phyloP scores from a whole-genome alignment of 2,888 invertebrate species.

The Drosophila testacea region DNA sequence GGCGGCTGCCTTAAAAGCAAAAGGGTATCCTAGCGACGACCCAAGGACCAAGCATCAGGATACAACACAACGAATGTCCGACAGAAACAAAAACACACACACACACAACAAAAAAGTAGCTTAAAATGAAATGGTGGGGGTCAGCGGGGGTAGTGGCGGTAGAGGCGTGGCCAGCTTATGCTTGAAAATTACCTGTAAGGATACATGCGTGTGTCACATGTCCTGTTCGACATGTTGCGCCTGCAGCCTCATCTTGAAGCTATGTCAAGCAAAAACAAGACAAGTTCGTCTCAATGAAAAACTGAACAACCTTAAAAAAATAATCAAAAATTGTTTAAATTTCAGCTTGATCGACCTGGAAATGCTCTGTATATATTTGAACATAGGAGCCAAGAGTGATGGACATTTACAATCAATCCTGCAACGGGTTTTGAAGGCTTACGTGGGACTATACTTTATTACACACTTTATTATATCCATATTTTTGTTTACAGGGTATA shows the following conservation, averaged over 20 bases:
- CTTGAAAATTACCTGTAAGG: slow-evolving; percentile 38
- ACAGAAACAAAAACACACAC: slow-evolving; percentile 14
- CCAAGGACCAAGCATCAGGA: slow-evolving; percentile 37
- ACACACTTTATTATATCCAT: too few relatives aligned
- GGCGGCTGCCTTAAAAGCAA: slow-evolving; percentile 62
- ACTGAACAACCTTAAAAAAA: slow-evolving; percentile 25
- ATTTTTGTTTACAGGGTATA: background rate
- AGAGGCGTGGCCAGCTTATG: slow-evolving; percentile 48
- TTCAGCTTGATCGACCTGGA: background rate
- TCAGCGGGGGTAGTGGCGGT: slow-evolving; percentile 2
- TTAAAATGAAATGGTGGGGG: slow-evolving; percentile 47
- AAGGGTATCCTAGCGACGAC: slow-evolving; percentile 76
- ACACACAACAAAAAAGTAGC: slow-evolving; percentile 27
- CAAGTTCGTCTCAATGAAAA: slow-evolving; percentile 44
- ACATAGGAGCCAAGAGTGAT: too few relatives aligned
- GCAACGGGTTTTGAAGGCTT: too few relatives aligned
- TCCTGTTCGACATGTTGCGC: slow-evolving; percentile 50
- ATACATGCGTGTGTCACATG: slow-evolving; percentile 33
- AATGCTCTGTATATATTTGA: slow-evolving; percentile 4
- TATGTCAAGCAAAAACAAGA: slow-evolving; percentile 37
- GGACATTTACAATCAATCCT: too few relatives aligned
- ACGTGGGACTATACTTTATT: too few relatives aligned
- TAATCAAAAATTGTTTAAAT: background rate
- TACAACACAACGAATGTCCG: slow-evolving; percentile 51
- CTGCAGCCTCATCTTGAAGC: slow-evolving; percentile 45